A percentile compares a stretch with the other conserved stretches of the same genome.
phyloP scores from a whole-genome alignment of 2,888 invertebrate species.

The Epistrophe eligans region DNA sequence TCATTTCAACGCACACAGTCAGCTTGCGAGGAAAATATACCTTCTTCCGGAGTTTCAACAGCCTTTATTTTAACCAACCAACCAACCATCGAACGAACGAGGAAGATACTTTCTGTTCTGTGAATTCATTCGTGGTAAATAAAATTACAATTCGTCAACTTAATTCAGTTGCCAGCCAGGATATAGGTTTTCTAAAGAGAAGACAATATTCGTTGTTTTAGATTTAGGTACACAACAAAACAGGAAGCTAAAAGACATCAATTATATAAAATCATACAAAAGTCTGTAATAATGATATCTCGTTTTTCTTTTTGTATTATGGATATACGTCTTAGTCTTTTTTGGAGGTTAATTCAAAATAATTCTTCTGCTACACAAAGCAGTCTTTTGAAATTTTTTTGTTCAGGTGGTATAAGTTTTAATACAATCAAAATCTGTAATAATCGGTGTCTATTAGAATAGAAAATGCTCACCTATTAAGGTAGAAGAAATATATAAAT shows the following conservation, averaged over 20 bases:
- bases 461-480: too few relatives aligned
- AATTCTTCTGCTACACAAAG: not conserved
- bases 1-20: constrained; percentile 40
- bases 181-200: not conserved
- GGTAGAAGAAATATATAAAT: too few relatives aligned
- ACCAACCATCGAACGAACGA: not conserved
- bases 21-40: constrained; percentile 1
- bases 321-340: not conserved
- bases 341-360: not conserved
- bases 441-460: too few relatives aligned
- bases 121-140: constrained; percentile 29
- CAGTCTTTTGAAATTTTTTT: not conserved
- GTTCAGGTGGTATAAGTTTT: not conserved
- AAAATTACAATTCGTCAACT: constrained; percentile 40
- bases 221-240: not conserved
- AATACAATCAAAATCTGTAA: too few relatives aligned
- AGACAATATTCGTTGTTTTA: not conserved
- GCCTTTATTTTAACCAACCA: constrained; percentile 7
- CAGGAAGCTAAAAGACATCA: constrained; percentile 9
- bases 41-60: constrained; percentile 22
- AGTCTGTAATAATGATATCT: constrained; percentile 16
- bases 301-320: not conserved
- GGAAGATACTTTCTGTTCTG: not conserved
- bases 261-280: constrained; percentile 26
- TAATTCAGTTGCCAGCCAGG: constrained; percentile 17